These are phyloP conservation scores for Lacerta viridis DNA, from an alignment of 2,797 vertebrate species.

Conservation along the genomic window DNA sequence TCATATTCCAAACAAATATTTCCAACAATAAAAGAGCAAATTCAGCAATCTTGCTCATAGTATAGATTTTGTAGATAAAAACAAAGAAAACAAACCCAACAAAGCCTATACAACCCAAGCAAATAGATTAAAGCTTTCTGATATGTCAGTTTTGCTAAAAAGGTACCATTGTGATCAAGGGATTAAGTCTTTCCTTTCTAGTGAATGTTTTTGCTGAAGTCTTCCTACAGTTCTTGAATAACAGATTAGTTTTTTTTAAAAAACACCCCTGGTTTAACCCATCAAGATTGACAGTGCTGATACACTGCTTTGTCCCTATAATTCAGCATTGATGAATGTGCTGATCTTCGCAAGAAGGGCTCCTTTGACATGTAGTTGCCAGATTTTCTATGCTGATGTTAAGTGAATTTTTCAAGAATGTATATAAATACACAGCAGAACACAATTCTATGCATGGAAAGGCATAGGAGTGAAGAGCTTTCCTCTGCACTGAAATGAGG, in stretches of 20 bases:
- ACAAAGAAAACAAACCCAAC: conserved; percentile 3
- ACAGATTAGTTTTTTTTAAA: conserved; percentile 24
- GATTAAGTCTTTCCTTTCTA: conserved; percentile 14
- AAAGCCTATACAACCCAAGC: conserved; percentile 1
- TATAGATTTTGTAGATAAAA: background rate
- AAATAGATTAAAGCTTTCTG: conserved; percentile 43
- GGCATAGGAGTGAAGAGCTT: background rate
- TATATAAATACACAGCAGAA: background rate
- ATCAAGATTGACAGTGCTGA: conserved; percentile 29
- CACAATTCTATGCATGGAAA: conserved; percentile 5
- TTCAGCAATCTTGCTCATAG: background rate
- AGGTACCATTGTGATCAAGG: conserved; percentile 29
- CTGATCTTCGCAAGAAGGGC: conserved; percentile 9
- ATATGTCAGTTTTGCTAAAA: conserved; percentile 15
- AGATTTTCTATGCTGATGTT: background rate
- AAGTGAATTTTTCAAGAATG: background rate
- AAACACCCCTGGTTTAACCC: conserved; percentile 7
- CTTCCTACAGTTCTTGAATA: conserved; percentile 40
- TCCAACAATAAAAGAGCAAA: background rate
- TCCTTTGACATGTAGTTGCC: conserved; percentile 8
- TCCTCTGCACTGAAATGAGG: background rate
- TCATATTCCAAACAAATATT: conserved; percentile 3
- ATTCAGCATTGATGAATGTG: conserved; percentile 40
- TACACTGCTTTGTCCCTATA: conserved; percentile 25
- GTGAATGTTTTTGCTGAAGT: conserved; percentile 32